phyloP scores from a whole-genome alignment of 2,797 vertebrate genomes.

The Coccyzus lansbergi region DNA sequence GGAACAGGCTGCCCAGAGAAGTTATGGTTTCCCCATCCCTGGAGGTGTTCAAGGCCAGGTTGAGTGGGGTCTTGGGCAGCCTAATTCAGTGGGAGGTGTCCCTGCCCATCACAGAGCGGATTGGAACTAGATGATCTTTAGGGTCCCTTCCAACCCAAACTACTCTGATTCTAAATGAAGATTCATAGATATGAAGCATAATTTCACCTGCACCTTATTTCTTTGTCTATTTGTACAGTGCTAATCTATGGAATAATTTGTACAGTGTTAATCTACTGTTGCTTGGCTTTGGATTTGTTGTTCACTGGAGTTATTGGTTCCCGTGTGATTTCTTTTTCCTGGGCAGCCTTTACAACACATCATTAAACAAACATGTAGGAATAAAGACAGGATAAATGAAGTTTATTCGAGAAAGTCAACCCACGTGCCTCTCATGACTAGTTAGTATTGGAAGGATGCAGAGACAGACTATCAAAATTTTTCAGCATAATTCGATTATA shows the following conservation, averaged over 20 bases:
- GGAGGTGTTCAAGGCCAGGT: too few relatives aligned
- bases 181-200: neutral
- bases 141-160: too few relatives aligned
- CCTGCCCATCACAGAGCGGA: too few relatives aligned
- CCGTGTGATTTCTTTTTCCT: neutral
- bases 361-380: neutral
- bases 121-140: too few relatives aligned
- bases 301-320: neutral
- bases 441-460: neutral
- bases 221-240: neutral
- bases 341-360: neutral
- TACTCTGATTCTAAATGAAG: neutral
- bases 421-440: accelerated
- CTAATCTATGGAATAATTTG: neutral
- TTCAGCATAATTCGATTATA: neutral
- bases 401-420: neutral
- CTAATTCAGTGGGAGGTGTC: too few relatives aligned
- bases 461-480: neutral
- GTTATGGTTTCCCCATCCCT: too few relatives aligned
- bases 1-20: too few relatives aligned
- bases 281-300: neutral
- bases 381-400: neutral
- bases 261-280: neutral
- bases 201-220: neutral
- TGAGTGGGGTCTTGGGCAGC: too few relatives aligned